Base-by-base conservation (phyloP, 2,797 vertebrate species). In the Poeciliopsis paucimaculata region DNA sequence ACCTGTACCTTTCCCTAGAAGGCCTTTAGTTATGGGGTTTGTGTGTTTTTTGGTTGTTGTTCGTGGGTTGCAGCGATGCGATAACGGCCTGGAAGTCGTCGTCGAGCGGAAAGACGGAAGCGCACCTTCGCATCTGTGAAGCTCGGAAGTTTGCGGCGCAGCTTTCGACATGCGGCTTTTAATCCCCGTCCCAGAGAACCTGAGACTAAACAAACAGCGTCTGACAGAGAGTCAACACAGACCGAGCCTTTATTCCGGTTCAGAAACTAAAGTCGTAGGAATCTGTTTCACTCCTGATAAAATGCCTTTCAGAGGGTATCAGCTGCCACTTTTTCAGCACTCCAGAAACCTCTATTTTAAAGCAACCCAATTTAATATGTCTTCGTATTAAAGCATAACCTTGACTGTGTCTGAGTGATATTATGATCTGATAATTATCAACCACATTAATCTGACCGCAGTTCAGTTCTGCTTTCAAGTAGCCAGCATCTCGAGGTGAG, bases 261-360 rank as follows among this genome's bases (percentile, higher is more conserved):
- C 89, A 89, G 90, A 88, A 90, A 86, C 78, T 66, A 82, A 91
- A 92, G 89, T 91, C 87, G 36, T 60, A 84, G 82, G 76, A 91
- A 94, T 94, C 89, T 95, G 95, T 92, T 92, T 86, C 87, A 81
- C 90, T 95, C 86, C 93, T 89, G 95, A 95, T 96, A 96, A 94
- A 86, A 89, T n/a, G 80, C 46, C 86, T 87, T 89, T 79, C 72
- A 83, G 57, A 83, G 81, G 41, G 41, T 87, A 91, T 93, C 86
- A 73, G 78, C 74, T 77, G 90, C 83, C 81, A 72, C 20, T 53
- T 53, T 53, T 53, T 53, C 86, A 86, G 83, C 84, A 85, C 34
- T 36, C 60, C 28, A 73, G 31, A 72, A 73, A 12, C 5, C 3
- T 2, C 23, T 43, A 39, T 9, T 45, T 45, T 13, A 51, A n/a